Conservation (phyloP, 2,888 invertebrate genomes). For the Cheilosia soror region DNA sequence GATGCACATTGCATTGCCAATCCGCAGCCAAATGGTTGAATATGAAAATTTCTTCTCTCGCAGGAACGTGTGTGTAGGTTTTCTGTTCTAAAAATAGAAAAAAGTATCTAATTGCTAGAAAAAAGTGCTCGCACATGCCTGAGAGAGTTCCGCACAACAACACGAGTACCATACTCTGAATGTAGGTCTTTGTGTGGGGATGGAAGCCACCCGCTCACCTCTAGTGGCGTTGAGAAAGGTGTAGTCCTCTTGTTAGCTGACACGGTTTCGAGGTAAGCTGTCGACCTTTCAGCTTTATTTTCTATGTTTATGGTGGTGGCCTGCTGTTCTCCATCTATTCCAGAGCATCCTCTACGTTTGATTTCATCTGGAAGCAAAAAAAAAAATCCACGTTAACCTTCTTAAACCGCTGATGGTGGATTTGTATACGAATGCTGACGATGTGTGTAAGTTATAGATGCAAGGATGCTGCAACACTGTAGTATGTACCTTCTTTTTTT, state of each 20-base stretch:
- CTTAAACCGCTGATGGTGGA: conserved; percentile 32
- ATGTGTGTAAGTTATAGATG: background rate
- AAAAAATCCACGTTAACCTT: background rate
- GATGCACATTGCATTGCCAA: conserved; percentile 48
- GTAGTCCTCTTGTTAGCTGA: conserved; percentile 58
- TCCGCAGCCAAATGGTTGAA: conserved; percentile 28
- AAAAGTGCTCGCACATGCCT: conserved; percentile 43
- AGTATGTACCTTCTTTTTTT: background rate
- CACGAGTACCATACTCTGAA: background rate
- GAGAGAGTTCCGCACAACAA: conserved; percentile 14
- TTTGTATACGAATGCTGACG: background rate
- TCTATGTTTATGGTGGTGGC: background rate
- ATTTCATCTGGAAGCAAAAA: conserved; percentile 23
- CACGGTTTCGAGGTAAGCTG: conserved; percentile 66
- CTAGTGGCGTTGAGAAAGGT: conserved; percentile 4
- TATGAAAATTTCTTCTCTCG: background rate
- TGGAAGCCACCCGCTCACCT: conserved; percentile 25
- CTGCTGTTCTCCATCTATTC: conserved; percentile 1
- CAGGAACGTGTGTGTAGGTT: background rate
- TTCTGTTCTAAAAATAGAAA: conserved; percentile 56
- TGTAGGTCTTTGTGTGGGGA: conserved; percentile 34
- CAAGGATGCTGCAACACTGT: background rate
- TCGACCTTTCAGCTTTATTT: conserved; percentile 58
- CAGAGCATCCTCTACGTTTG: conserved; percentile 45
- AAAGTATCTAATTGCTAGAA: conserved; percentile 67